Evolutionary conservation across 2,113 vertebrate species (phyloP).

Genomic region (Nothocercus julius): DNA sequence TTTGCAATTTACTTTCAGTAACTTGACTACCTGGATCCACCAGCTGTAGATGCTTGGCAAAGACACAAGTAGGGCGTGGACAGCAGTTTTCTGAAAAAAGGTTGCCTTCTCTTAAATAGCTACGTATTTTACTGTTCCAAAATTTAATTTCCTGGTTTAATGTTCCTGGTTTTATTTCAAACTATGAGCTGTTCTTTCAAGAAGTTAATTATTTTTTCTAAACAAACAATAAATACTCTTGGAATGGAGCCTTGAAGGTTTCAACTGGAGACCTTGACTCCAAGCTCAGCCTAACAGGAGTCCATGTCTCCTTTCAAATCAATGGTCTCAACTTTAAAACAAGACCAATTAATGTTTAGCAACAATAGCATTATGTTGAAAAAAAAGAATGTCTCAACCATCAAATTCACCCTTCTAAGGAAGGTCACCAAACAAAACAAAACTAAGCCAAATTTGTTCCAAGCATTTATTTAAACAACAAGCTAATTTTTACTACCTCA

Average conservation of each 20-base stretch:
- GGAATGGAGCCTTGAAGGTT: too few relatives aligned
- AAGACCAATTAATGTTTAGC: rapidly evolving
- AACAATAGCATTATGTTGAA: neutral
- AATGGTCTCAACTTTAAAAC: neutral
- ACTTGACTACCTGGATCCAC: neutral
- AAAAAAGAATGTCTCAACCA: neutral
- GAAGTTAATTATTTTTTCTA: neutral
- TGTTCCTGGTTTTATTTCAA: neutral
- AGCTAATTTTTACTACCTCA: conserved; percentile 62
- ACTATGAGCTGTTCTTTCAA: neutral
- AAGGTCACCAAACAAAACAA: conserved; percentile 28
- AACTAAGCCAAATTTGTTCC: neutral
- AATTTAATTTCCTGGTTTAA: neutral
- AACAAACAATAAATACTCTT: neutral
- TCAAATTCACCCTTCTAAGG: neutral
- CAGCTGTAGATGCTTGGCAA: neutral
- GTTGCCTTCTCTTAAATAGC: neutral
- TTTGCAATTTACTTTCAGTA: neutral
- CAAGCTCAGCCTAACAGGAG: neutral
- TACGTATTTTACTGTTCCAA: neutral
- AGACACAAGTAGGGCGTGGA: neutral
- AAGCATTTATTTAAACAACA: conserved; percentile 46
- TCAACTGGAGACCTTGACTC: neutral
- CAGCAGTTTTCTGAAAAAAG: neutral
- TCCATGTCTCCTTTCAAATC: neutral